Evolutionary conservation across 2,888 invertebrate species (phyloP).

Genomic region (Galerucella nymphaeae): DNA sequence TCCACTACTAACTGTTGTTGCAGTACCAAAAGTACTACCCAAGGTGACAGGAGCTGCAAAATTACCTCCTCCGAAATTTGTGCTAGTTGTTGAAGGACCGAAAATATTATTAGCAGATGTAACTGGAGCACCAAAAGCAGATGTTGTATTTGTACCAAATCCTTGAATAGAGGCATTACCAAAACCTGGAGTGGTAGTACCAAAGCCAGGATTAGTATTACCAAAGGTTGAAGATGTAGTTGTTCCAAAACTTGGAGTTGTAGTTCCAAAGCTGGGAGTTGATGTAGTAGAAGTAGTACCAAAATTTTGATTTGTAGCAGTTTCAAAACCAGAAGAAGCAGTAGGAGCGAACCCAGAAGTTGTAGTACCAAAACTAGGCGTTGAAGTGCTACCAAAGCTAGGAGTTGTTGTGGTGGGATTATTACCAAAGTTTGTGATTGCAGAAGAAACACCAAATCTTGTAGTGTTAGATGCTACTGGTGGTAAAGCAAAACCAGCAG

Average conservation of each 20-base stretch:
- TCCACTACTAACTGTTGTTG: conserved; percentile 24
- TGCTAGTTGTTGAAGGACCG: neutral
- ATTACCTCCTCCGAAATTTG: neutral
- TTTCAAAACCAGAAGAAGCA: neutral
- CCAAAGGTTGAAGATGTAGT: conserved; percentile 17
- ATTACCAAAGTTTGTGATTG: neutral
- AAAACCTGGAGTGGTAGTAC: conserved; percentile 17
- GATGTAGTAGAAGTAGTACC: conserved; percentile 14
- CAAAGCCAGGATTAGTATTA: conserved; percentile 24
- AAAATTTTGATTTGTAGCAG: conserved; percentile 23
- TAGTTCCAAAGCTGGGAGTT: conserved; percentile 35
- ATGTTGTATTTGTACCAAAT: conserved; percentile 19
- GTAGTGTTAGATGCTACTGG: neutral
- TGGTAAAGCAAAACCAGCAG: neutral
- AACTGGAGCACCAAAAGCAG: conserved; percentile 13
- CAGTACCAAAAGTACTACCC: conserved; percentile 9
- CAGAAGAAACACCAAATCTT: neutral
- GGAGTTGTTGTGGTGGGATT: conserved; percentile 7
- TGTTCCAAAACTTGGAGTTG: conserved; percentile 17
- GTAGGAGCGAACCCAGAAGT: conserved; percentile 18
- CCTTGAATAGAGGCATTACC: conserved; percentile 11
- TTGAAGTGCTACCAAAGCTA: conserved; percentile 15
- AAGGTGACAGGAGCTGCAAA: neutral
- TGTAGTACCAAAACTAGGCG: conserved; percentile 10
- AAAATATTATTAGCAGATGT: neutral